These are phyloP conservation scores for Heterotis niloticus DNA, from an alignment of 2,113 vertebrate species.

Conservation along the genomic window DNA sequence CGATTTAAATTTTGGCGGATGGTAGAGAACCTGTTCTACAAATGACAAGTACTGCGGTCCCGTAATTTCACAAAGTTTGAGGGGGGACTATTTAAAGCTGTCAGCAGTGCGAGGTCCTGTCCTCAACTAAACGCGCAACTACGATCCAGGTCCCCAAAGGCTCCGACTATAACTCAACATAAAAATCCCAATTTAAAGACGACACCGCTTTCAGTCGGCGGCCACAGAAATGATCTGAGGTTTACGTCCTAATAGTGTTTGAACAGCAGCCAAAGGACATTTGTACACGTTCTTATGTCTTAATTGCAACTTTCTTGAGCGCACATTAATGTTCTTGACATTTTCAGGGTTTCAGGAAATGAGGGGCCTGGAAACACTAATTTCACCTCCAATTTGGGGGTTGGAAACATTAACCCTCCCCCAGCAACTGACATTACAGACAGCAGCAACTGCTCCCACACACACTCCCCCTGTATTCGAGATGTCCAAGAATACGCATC, in stretches of 20 bases:
- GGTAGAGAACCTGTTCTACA: no score
- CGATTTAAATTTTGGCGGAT: not conserved
- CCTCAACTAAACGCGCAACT: not conserved
- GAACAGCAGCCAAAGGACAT: not conserved
- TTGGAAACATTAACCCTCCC: not conserved
- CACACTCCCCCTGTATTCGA: no score
- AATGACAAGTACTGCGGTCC: no score
- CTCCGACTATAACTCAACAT: not conserved
- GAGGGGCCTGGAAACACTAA: not conserved
- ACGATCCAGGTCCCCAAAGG: not conserved
- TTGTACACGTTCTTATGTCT: constrained; percentile 12
- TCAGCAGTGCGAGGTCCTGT: not conserved
- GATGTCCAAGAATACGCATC: no score
- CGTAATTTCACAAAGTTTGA: not conserved
- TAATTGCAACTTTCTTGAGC: constrained; percentile 8
- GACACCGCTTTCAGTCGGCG: not conserved
- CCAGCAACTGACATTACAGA: not conserved
- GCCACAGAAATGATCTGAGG: not conserved
- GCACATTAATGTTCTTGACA: constrained; percentile 5
- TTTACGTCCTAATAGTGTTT: not conserved
- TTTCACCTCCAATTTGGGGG: not conserved
- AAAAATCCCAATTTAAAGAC: constrained; percentile 6
- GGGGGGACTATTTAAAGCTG: not conserved
- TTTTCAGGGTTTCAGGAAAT: constrained; percentile 8
- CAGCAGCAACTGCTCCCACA: no score